phyloP scores from a whole-genome alignment of 2,113 vertebrate genomes.

The Callipepla californica region DNA sequence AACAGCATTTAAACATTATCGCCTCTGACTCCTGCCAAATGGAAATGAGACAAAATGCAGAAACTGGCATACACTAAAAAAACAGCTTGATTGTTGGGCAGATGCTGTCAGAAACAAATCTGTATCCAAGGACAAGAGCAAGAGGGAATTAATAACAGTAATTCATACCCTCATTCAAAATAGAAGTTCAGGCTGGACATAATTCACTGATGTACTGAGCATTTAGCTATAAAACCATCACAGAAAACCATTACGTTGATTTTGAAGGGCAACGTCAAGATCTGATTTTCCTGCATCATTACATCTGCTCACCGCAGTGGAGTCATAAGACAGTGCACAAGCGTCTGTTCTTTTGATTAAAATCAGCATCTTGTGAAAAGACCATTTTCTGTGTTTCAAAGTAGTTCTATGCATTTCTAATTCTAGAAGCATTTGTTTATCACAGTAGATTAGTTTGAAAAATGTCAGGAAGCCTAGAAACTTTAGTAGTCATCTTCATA shows the following conservation, averaged over 20 bases:
- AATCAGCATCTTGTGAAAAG: background rate
- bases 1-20: background rate
- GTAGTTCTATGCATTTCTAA: background rate
- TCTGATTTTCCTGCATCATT: slow-evolving; percentile 6
- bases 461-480: background rate
- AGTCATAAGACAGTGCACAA: background rate
- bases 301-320: background rate
- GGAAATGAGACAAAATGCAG: background rate
- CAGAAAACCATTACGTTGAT: background rate
- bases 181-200: background rate
- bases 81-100: background rate
- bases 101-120: background rate
- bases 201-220: background rate
- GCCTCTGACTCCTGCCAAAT: background rate
- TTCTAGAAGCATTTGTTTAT: background rate
- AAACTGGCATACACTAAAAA: background rate
- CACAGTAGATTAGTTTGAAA: background rate
- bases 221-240: slow-evolving; percentile 3
- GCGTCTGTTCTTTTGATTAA: background rate
- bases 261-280: background rate
- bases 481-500: background rate
- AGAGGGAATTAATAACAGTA: background rate
- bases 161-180: background rate
- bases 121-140: background rate
- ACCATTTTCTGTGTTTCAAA: background rate